Evolutionary conservation across 2,888 invertebrate genomes (phyloP).

Genomic region (Notodonta ziczac): DNA sequence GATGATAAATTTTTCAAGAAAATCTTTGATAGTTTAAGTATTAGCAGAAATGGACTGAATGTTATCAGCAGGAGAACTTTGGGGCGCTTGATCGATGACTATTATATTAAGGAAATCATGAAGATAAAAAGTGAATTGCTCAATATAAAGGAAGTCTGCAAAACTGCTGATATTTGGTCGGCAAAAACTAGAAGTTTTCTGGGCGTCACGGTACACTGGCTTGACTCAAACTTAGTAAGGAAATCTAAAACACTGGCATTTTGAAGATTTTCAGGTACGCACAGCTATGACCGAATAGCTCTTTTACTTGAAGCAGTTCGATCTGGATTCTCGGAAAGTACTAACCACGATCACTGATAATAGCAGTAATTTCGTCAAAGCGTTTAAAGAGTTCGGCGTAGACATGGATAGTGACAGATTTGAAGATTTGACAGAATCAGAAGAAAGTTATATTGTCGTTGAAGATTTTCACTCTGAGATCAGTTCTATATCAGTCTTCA

Average conservation of each 20-base stretch:
- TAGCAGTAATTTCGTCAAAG: conserved; percentile 21
- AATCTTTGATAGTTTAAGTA: conserved; percentile 16
- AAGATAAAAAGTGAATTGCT: conserved; percentile 4
- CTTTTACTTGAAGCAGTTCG: conserved; percentile 10
- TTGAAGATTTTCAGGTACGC: conserved; percentile 13
- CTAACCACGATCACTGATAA: conserved; percentile 21
- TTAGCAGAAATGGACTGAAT: conserved; percentile 11
- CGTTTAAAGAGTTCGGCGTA: conserved; percentile 13
- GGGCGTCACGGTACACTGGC: conserved; percentile 15
- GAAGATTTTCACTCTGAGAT: conserved; percentile 12
- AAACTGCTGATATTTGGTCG: conserved; percentile 15
- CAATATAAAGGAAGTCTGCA: conserved; percentile 7
- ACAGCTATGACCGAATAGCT: conserved; percentile 12
- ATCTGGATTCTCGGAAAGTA: conserved; percentile 13
- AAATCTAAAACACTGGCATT: conserved; percentile 14
- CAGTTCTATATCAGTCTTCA: conserved; percentile 11
- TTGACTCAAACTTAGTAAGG: conserved; percentile 11
- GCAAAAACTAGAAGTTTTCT: conserved; percentile 13
- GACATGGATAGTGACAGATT: background rate
- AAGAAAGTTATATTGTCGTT: conserved; percentile 11
- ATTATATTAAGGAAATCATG: conserved; percentile 9
- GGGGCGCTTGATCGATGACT: conserved; percentile 12
- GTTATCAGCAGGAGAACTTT: conserved; percentile 12
- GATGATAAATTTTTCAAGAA: conserved; percentile 16
- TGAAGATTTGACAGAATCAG: conserved; percentile 5